Base-by-base conservation (phyloP, 1,140 invertebrate genomes). In the Scaptomyza montana region DNA sequence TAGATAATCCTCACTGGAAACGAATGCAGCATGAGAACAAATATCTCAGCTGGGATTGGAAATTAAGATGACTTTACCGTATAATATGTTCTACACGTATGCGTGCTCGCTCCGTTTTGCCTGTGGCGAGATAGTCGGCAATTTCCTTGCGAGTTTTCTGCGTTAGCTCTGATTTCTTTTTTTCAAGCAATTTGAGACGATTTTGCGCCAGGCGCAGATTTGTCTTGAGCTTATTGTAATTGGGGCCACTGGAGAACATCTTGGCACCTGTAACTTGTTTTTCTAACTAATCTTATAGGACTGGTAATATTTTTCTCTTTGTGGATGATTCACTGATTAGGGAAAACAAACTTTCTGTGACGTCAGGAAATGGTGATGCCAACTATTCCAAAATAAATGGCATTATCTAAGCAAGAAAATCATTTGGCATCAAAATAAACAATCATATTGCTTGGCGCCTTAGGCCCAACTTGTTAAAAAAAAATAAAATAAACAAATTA, bases 1-100 rank as follows among this genome's bases (percentile, higher is more conserved):
- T 92, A 99, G 94, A 92, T 99, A 99, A 93, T 99, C 99, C 93
- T 99, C 99, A 25, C 99, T 95, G 19, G 0, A 30, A 19, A 5
- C 0, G 0, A 16, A 25, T 25, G 39, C 4, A 46, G 10, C 41
- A 16, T 51, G 28, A 21, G 16, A 16, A 16, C 16, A 1, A 0
- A 54, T n/a, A 30, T 5, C 5, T n/a, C 5, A 13, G 12, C 5
- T 10, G 8, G 3, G 1, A 1, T 46, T 16, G 9, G 0, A 4
- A 7, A 16, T 19, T 5, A 0, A 9, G 7, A 3, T 9, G 0
- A 45, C 21, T 50, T 5, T 91, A 95, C 94, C 94, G 93, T 63
- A 99, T 99, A 53, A 99, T 99, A 71, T 99, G 97, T 92, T 99
- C 99, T 0, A 99, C 99, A 41, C 98, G 93, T 71, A 99, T 99